phyloP scores from a whole-genome alignment of 2,888 invertebrate species.

The Leptinotarsa juncta region DNA sequence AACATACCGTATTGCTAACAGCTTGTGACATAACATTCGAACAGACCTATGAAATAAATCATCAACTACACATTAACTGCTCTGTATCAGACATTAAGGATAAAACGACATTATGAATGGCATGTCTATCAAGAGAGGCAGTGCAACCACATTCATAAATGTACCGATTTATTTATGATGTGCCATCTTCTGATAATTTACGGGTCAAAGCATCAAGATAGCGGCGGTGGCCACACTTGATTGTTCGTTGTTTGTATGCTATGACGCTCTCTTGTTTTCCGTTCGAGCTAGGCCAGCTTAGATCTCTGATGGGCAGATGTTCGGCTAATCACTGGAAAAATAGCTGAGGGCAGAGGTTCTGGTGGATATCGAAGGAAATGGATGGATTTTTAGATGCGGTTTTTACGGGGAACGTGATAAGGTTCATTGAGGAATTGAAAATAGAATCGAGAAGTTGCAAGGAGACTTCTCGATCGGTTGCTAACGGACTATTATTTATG shows the following conservation, averaged over 20 bases:
- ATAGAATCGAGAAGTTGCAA: background rate
- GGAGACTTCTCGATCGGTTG: too few relatives aligned
- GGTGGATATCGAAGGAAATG: slow-evolving; percentile 23
- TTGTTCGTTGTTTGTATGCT: slow-evolving; percentile 39
- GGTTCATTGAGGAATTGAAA: slow-evolving; percentile 13
- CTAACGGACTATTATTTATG: too few relatives aligned
- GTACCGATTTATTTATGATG: slow-evolving; percentile 65
- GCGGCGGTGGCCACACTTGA: slow-evolving; percentile 56
- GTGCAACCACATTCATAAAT: slow-evolving; percentile 63
- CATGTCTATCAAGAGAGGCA: slow-evolving; percentile 58
- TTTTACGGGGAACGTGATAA: slow-evolving; percentile 18
- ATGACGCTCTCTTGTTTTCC: slow-evolving; percentile 47
- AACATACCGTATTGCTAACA: background rate
- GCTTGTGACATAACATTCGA: background rate
- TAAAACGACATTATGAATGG: slow-evolving; percentile 55
- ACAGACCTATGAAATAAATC: slow-evolving; percentile 6
- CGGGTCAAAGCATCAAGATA: slow-evolving; percentile 64
- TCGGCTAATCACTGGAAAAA: slow-evolving; percentile 28
- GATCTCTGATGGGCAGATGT: slow-evolving; percentile 27
- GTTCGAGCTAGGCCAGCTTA: background rate
- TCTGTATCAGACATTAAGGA: slow-evolving; percentile 21
- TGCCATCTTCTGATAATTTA: slow-evolving; percentile 65
- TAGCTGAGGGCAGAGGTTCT: slow-evolving; percentile 15
- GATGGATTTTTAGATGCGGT: slow-evolving; percentile 10
- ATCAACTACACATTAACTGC: slow-evolving; percentile 21